Percentiles rank a stretch among this genome's conserved stretches.
Evolutionary conservation across 1,140 invertebrate genomes (phyloP).

Genomic region (Dreissena polymorpha): DNA sequence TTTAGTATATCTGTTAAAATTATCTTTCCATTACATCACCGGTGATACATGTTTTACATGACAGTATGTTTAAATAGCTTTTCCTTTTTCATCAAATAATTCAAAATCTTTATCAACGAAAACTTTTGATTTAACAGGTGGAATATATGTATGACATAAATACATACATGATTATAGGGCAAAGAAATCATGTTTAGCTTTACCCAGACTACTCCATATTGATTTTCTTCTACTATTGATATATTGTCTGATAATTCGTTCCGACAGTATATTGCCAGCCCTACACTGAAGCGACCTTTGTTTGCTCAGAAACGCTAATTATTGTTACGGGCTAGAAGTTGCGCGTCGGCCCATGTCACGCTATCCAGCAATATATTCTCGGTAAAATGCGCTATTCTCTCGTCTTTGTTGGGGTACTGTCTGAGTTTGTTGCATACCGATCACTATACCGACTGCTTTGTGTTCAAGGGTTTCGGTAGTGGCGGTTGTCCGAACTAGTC

Average conservation of each 20-base stretch:
- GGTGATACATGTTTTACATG: not conserved
- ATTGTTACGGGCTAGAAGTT: too few species aligned
- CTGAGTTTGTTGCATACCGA: too few species aligned
- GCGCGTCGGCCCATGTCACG: too few species aligned
- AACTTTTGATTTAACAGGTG: constrained; percentile 8
- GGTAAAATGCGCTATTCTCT: not conserved
- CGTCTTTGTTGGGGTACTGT: too few species aligned
- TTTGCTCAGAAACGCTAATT: too few species aligned
- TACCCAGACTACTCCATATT: constrained; percentile 24
- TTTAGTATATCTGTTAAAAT: constrained; percentile 19
- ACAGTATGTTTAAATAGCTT: constrained; percentile 8
- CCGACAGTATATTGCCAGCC: constrained; percentile 14
- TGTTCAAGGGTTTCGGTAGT: too few species aligned
- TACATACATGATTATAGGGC: too few species aligned
- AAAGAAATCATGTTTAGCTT: too few species aligned
- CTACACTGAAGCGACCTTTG: too few species aligned
- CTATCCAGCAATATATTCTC: too few species aligned
- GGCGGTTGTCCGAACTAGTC: too few species aligned
- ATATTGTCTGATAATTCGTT: constrained; percentile 4
- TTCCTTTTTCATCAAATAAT: constrained; percentile 8
- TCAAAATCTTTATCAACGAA: constrained; percentile 4
- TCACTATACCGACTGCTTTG: too few species aligned
- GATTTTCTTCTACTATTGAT: constrained; percentile 15
- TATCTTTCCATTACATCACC: not conserved
- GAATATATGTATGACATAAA: constrained; percentile 21